Percentiles rank a stretch among this genome's conserved stretches.
phyloP scores from a whole-genome alignment of 2,797 vertebrate species.

The Gallinago solitaria region DNA sequence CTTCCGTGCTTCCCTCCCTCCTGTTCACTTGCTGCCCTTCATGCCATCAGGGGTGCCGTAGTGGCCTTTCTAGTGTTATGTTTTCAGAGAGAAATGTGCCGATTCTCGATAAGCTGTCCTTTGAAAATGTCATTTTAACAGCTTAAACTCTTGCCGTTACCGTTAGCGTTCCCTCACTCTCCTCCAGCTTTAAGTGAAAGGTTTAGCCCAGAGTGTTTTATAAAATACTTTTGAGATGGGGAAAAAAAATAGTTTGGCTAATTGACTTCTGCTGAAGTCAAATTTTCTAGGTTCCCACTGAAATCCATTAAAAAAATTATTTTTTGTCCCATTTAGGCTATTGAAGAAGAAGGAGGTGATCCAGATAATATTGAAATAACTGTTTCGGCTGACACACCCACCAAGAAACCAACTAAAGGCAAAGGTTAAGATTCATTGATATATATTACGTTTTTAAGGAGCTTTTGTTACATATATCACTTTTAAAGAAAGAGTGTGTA shows the following conservation, averaged over 20 bases:
- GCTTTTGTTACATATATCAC: not conserved
- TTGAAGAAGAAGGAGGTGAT: conserved; percentile 96
- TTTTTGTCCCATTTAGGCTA: conserved; percentile 81
- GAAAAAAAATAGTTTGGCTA: not conserved
- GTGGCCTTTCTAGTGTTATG: not conserved
- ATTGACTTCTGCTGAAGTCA: not conserved
- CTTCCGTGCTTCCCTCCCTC: not conserved
- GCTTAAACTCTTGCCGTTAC: not conserved
- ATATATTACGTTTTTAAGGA: not conserved
- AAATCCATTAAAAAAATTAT: not conserved
- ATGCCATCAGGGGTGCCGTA: not conserved
- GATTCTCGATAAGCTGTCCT: not conserved
- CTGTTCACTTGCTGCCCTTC: not conserved
- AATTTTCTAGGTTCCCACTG: not conserved
- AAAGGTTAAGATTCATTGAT: conserved; percentile 83
- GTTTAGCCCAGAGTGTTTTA: not conserved
- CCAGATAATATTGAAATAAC: conserved; percentile 89
- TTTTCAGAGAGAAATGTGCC: not conserved
- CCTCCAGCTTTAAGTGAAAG: not conserved
- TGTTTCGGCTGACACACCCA: conserved; percentile 80
- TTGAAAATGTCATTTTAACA: not conserved
- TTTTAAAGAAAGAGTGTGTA: not conserved
- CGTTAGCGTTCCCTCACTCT: accelerated
- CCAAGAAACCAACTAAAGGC: conserved; percentile 87
- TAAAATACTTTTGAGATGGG: not conserved